Evolutionary conservation across 2,888 invertebrate genomes (phyloP).

Genomic region (Chrysolina oricalcia): DNA sequence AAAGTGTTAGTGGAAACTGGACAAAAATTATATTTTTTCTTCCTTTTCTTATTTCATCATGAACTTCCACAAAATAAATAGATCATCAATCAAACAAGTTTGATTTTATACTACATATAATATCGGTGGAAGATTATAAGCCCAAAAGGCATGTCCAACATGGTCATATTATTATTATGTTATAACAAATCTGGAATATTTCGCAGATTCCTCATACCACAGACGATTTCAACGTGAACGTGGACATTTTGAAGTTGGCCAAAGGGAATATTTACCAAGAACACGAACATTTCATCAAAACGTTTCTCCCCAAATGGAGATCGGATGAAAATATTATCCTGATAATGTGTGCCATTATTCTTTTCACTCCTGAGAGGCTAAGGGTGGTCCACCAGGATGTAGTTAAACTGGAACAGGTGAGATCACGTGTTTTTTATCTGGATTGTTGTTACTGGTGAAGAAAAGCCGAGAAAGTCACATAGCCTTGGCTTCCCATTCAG

Average conservation of each 20-base stretch:
- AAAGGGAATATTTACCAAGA: constrained; percentile 92
- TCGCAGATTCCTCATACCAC: constrained; percentile 84
- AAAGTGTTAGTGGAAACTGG: too few species aligned
- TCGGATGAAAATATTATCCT: constrained; percentile 92
- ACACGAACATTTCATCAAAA: constrained; percentile 88
- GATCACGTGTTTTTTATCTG: background rate
- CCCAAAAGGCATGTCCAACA: too few species aligned
- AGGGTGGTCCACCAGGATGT: constrained; percentile 89
- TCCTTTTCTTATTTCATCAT: too few species aligned
- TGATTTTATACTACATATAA: too few species aligned
- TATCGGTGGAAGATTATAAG: too few species aligned
- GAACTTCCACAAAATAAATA: too few species aligned
- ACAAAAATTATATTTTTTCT: too few species aligned
- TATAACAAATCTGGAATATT: background rate
- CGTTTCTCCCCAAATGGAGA: constrained; percentile 90
- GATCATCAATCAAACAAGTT: too few species aligned
- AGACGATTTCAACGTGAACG: constrained; percentile 85
- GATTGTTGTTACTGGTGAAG: too few species aligned
- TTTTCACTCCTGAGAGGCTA: constrained; percentile 90
- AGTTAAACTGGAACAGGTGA: constrained; percentile 88
- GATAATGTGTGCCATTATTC: constrained; percentile 90
- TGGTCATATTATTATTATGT: background rate
- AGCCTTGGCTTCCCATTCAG: too few species aligned
- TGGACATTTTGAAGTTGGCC: constrained; percentile 92
- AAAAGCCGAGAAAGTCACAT: too few species aligned